These are phyloP conservation scores for Melangyna quadrimaculata DNA, from an alignment of 2,888 invertebrate genomes.

Conservation along the genomic window DNA sequence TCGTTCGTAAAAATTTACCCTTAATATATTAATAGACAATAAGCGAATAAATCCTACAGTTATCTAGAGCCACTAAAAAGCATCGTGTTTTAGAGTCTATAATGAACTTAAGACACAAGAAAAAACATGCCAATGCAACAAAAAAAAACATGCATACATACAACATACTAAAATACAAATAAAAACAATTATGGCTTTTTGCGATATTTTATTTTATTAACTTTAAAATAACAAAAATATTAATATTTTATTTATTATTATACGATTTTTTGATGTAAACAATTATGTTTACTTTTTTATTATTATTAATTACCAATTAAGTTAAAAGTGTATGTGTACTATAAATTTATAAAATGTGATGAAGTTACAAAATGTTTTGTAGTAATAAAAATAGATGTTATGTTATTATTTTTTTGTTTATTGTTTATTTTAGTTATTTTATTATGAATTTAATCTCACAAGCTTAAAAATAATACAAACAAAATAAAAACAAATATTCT, in stretches of 20 bases:
- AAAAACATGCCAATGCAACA: not conserved
- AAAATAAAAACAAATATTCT: not conserved
- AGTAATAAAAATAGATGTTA: not conserved
- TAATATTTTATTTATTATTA: conserved; percentile 14
- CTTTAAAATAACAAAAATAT: not conserved
- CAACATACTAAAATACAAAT: not conserved
- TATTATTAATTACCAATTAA: conserved; percentile 13
- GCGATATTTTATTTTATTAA: not conserved
- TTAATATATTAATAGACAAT: no score
- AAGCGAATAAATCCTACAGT: not conserved
- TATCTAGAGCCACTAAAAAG: not conserved
- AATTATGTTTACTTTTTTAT: conserved; percentile 12
- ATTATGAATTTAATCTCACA: conserved; percentile 9
- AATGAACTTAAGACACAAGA: not conserved
- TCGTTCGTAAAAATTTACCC: no score
- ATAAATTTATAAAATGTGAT: conserved; percentile 30
- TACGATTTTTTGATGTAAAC: not conserved
- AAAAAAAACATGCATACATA: conserved; percentile 1
- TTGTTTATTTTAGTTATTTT: conserved; percentile 17
- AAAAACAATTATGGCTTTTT: not conserved
- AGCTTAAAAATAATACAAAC: not conserved
- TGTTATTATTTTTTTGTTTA: not conserved
- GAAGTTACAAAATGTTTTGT: conserved; percentile 6
- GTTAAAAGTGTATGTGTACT: conserved; percentile 42
- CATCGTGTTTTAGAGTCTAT: not conserved